Base-by-base conservation (phyloP, 1,140 invertebrate species). In the Popillia japonica region DNA sequence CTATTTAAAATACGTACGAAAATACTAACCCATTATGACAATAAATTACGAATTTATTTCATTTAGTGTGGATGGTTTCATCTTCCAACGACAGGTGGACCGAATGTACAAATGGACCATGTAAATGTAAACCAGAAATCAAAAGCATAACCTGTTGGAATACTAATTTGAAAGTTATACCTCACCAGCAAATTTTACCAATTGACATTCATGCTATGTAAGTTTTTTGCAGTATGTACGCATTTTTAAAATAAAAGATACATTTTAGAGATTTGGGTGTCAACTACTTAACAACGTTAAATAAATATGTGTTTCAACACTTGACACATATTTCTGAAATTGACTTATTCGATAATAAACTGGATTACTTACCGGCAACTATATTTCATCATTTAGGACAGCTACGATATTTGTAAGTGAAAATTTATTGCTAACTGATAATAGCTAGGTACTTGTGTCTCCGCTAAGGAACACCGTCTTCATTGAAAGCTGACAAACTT, bases 261-360 rank as follows among this genome's bases (percentile, higher is more conserved):
- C 11, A 42, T 90, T 87, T 79, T 84, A 95, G 94, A 77, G 94
- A 95, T 83, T 86, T 96, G 14, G 93, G 93, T 0, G 91, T 92
- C 6, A 96, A 95, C 83, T 88, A 89, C 42, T 84, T 96, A 20
- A 90, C 90, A 9, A 92, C 93, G 0, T 86, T 96, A 17, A 93
- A 95, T 84, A 93, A 93, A 84, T 91, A 93, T 78, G 91, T 92
- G 0, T 95, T 95, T 83, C 89, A 90, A 75, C 91, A 90, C 4
- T 87, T 96, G 84, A 89, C 89, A 0, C 89, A 92, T 34, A 86
- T 96, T 6, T 89, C 88, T 3, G 91, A 95, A 84, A 86, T 96
- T 86, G 94, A 96, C 84, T 86, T 96, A 78, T 94, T 93, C 77
- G 92, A 94, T 83, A 96, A 96, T 84, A 86, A 90, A 72, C 89